phyloP scores from a whole-genome alignment of 2,113 vertebrate species.

The Vimba vimba region DNA sequence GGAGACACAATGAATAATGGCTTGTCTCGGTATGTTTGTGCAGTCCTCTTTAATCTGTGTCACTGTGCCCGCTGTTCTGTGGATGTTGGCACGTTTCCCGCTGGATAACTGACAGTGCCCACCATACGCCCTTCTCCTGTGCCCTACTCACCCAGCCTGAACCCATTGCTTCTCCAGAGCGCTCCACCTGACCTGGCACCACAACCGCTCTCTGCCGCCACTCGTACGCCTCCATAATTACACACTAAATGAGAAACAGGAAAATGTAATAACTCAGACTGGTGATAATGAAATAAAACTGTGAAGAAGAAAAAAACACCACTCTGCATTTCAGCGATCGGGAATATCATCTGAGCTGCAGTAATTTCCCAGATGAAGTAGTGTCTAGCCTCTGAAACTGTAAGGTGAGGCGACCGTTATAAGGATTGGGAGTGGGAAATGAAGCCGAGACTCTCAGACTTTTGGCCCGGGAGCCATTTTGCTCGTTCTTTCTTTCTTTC shows the following conservation, averaged over 20 bases:
- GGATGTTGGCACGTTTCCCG: conserved; percentile 56
- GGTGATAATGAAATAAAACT: conserved; percentile 57
- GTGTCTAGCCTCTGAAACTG: conserved; percentile 72
- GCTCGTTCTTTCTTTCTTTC: background rate
- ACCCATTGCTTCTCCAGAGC: background rate
- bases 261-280: conserved; percentile 59
- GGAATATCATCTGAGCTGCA: conserved; percentile 68
- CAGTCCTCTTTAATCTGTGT: conserved; percentile 64
- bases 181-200: conserved; percentile 20
- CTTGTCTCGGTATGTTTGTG: conserved; percentile 64
- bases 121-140: conserved; percentile 17
- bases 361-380: conserved; percentile 74
- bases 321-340: conserved; percentile 55
- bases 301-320: conserved; percentile 40
- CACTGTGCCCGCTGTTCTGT: conserved; percentile 46
- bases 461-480: background rate
- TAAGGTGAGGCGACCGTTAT: conserved; percentile 60
- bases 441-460: background rate
- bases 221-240: conserved; percentile 63
- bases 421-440: conserved; percentile 15
- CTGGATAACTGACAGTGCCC: conserved; percentile 29
- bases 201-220: background rate
- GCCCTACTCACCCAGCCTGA: conserved; percentile 11
- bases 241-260: conserved; percentile 67
- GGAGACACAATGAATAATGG: conserved; percentile 61